Base-by-base conservation (phyloP, 2,888 invertebrate species). In the Siphlonurus alternatus region DNA sequence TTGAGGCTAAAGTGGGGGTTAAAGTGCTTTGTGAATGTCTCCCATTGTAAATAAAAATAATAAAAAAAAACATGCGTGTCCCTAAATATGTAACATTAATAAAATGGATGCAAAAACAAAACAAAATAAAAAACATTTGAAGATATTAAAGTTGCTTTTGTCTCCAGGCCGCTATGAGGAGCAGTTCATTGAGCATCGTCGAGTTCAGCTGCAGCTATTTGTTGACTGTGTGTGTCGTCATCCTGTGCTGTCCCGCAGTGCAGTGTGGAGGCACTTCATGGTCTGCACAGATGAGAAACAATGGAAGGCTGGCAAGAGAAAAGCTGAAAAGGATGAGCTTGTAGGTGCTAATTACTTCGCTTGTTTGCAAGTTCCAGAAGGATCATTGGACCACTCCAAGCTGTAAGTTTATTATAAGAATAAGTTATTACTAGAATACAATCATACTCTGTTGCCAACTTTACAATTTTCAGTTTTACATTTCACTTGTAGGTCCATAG, bases 251-350 rank as follows among this genome's bases (percentile, higher is more conserved):
- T 91, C 94, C 1, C 86, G 85, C 70, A 88, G 88, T 71, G 90
- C 92, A 69, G 97, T 97, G 0, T 97, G 96, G 92, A 86, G 89
- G 73, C 98, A 99, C 75, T 99, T 99, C 75, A 83, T 99, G 62
- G 93, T 93, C 1, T 97, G 97, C 74, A 95, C 93, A 5, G 97
- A 98, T 77, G 97, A 95, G 71, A 96, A 95, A 75, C 85, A 89
- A 70, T 99, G 98, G 98, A 99, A 99, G 78, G 84, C 84, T 61
- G 98, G 98, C 2, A 98, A 98, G 76, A 80, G 98, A 67, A 87
- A 86, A 75, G 97, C 98, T 0, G 98, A 99, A 76, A 89, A 88
- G 72, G 98, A 99, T 75, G 88, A 91, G 71, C 82, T 93, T 67
- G 80, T 90, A 69, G 94, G 94, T 5, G 88, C 91, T 25, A 91